Evolutionary conservation across 2,888 invertebrate species (phyloP).

Genomic region (Epiblema foenella): DNA sequence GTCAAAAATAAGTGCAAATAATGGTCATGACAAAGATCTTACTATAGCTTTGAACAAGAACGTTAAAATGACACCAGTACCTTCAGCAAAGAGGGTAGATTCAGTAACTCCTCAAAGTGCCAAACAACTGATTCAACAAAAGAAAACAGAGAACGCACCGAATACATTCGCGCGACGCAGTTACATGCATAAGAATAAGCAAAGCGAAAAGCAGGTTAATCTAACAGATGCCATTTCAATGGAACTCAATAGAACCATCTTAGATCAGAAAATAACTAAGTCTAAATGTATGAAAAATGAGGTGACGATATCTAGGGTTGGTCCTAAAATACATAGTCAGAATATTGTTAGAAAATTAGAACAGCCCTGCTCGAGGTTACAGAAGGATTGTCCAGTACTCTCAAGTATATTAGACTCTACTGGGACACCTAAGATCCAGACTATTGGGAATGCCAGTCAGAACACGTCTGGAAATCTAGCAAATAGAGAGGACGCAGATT

Average conservation of each 20-base stretch:
- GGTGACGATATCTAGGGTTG: constrained; percentile 29
- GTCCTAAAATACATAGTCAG: neutral
- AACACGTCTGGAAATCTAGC: constrained; percentile 5
- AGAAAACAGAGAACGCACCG: constrained; percentile 66
- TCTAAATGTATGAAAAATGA: constrained; percentile 34
- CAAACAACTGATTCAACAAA: constrained; percentile 61
- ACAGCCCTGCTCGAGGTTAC: neutral
- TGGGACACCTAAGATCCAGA: neutral
- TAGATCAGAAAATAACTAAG: constrained; percentile 37
- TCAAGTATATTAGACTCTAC: constrained; percentile 31
- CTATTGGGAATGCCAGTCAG: constrained; percentile 1
- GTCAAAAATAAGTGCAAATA: constrained; percentile 62
- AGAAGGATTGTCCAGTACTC: constrained; percentile 23
- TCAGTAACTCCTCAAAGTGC: constrained; percentile 56
- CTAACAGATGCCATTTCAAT: constrained; percentile 49
- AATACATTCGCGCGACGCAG: constrained; percentile 77
- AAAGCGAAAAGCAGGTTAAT: constrained; percentile 57
- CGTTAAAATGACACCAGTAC: constrained; percentile 52
- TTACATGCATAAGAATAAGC: constrained; percentile 76
- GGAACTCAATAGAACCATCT: constrained; percentile 21
- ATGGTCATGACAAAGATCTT: constrained; percentile 44
- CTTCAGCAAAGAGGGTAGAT: constrained; percentile 12
- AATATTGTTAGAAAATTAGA: neutral
- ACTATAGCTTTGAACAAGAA: constrained; percentile 37
- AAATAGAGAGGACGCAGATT: constrained; percentile 35